These are phyloP conservation scores for Melitaea cinxia DNA, from an alignment of 1,140 invertebrate genomes.

Conservation along the genomic window DNA sequence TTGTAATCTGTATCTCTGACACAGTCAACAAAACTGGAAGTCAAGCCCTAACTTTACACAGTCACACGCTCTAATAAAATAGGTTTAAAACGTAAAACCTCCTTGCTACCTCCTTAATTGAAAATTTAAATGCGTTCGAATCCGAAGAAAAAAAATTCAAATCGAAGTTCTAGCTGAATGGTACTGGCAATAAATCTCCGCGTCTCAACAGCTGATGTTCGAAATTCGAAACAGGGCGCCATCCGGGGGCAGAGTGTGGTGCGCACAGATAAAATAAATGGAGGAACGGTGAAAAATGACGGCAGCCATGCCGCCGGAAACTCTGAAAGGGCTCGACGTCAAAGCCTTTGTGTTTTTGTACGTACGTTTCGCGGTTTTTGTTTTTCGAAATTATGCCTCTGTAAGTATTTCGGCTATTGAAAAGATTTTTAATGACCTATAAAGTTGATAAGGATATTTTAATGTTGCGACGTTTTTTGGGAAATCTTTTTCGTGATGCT, in stretches of 20 bases:
- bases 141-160: conserved; percentile 26
- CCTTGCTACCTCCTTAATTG: conserved; percentile 10
- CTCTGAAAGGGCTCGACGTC: conserved; percentile 59
- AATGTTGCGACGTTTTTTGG: conserved; percentile 3
- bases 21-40: no score
- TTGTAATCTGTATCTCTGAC: no score
- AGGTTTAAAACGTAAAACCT: background rate
- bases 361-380: conserved; percentile 19
- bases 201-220: conserved; percentile 73
- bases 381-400: conserved; percentile 23
- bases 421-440: conserved; percentile 35
- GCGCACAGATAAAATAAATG: conserved; percentile 78
- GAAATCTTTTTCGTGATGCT: conserved; percentile 2
- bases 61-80: background rate
- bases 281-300: conserved; percentile 74
- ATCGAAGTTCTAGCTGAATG: conserved; percentile 57
- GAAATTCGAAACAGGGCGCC: conserved; percentile 36
- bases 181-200: conserved; percentile 65
- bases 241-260: conserved; percentile 61
- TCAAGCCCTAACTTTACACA: background rate
- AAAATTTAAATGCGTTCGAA: conserved; percentile 25
- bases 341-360: conserved; percentile 44
- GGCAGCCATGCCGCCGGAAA: conserved; percentile 52
- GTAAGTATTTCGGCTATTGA: conserved; percentile 28
- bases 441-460: conserved; percentile 26